Base-by-base conservation (phyloP, 2,113 vertebrate species). In the Lophura nycthemera region DNA sequence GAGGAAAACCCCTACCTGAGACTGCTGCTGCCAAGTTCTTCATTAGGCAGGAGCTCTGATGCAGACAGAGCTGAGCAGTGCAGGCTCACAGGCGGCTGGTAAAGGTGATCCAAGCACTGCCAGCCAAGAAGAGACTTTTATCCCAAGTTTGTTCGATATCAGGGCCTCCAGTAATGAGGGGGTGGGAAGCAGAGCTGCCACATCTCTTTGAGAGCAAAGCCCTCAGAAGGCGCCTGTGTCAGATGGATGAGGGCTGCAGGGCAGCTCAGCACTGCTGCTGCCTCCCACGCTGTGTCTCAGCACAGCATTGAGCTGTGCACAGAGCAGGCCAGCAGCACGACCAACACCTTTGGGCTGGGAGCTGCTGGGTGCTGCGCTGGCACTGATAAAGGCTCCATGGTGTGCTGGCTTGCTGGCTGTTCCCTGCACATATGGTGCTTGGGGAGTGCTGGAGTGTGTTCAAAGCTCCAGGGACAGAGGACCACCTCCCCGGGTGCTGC, bases 381-480 rank as follows among this genome's bases (percentile, higher is more conserved):
- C 25, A 10, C 20, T 5, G 6, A 2, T 6, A 13, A 34, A n/a
- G 19, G 5, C 7, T 16, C 13, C 11, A 15, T 2, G 3, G 21
- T 9, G 43, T 4, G 11, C 22, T 45, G 21, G 5, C 8, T 29
- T 25, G 34, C 11, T 8, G 38, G 45, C 38, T 27, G 11, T 47
- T 67, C 13, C 0, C 48, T 17, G 48, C 27, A 57, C 12, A 11
- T n/a, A 17, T 11, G 0, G 1, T 4, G 30, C 11, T 6, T 25
- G 6, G 29, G 38, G n/a, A 17, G 13, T 1, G 1, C 12, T 48
- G 70, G 40, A 1, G 40, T 0, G 1, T 1, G 0, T 29, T 38
- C 18, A 7, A 13, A 59, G 30, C 25, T 83, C 29, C n/a, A 29
- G 60, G 47, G 71, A 11, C 21, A 4, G 24, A 38, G 45, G 63